Base-by-base conservation (phyloP, 2,888 invertebrate genomes). In the Cinara cedri region DNA sequence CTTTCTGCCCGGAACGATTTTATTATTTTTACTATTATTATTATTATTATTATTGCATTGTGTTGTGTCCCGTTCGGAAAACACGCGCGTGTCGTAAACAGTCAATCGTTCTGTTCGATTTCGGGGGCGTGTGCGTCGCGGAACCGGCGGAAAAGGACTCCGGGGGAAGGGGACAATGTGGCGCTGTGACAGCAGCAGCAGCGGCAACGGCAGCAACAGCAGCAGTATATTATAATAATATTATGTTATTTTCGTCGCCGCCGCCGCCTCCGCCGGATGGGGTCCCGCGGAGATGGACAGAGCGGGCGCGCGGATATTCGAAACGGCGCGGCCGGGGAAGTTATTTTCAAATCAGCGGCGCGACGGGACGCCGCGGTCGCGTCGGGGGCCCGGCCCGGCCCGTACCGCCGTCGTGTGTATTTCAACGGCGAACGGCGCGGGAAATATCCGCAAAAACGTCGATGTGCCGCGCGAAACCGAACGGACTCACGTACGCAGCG, bases 331-430 rank as follows among this genome's bases (percentile, higher is more conserved):
- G 26, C 51, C 51, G 57, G 19, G 70, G 68, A 70, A 78, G 78
- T 78, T 78, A 78, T 78, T 78, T 78, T 78, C 78, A 78, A 78
- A 78, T 78, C 78, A 78, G 70, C 78, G 70, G 60, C 78, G 42
- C 78, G 19, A 51, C 78, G 78, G 78, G 78, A 54, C 34, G 70
- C 78, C 70, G 24, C 16, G 78, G 70, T 34, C 51, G 78, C 34
- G 70, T 78, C 57, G 60, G 13, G 70, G 13, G 68, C 21, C 68
- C 68, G n/a, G n/a, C n/a, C n/a, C n/a, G n/a, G n/a, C n/a, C n/a
- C n/a, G n/a, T n/a, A n/a, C n/a, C n/a, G n/a, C n/a, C n/a, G n/a
- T n/a, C n/a, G n/a, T n/a, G n/a, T n/a, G n/a, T n/a, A n/a, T n/a
- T n/a, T n/a, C n/a, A n/a, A n/a, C n/a, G n/a, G n/a, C 49, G 34